Base-by-base conservation (phyloP, 2,113 vertebrate species). In the Eptatretus burgeri region DNA sequence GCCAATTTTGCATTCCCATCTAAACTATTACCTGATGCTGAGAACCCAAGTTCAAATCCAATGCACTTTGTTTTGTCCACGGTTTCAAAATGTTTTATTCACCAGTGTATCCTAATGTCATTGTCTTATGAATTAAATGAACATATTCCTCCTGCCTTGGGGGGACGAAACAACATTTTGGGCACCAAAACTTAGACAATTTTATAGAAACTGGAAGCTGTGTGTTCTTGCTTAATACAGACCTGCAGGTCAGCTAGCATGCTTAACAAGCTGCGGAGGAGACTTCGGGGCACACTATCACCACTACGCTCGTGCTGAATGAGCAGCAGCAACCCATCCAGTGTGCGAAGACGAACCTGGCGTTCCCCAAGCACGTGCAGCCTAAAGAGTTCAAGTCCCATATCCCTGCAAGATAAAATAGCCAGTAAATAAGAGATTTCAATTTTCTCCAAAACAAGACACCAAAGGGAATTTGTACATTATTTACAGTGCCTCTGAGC, bases 181-280 rank as follows among this genome's bases (percentile, higher is more conserved):
- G 13, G 10, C 11, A 64, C 14, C 51, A 16, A 7, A 41, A 41
- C 3, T 41, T 41, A 41, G 7, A 41, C 27, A 41, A 41, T 41
- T 41, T 41, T 41, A 41, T 41, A 41, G 51, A 51, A 66, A 64
- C 19, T 13, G 50, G 13, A 50, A 27, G 13, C 51, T 60, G 50
- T 63, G 64, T 13, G 20, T 13, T 52, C 51, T 63, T 13, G 52
- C 16, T n/a, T 69, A 69, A 74, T 66, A 13, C 66, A 68, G 64
- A 91, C 91, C 78, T 98, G 91, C 66, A 98, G 75, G 72, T 95
- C 91, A 70, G 86, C 93, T 9, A 98, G 83, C 91, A 98, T 98
- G 72, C 82, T 95, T 67, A 98, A 75, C 52, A 98, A 81, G 71
- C 89, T 95, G 71, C 89, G 78, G 68, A 98, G 78, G 65, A 98